Conservation (phyloP, 1,140 invertebrate genomes). For the Macrotrachela quadricornifera region DNA sequence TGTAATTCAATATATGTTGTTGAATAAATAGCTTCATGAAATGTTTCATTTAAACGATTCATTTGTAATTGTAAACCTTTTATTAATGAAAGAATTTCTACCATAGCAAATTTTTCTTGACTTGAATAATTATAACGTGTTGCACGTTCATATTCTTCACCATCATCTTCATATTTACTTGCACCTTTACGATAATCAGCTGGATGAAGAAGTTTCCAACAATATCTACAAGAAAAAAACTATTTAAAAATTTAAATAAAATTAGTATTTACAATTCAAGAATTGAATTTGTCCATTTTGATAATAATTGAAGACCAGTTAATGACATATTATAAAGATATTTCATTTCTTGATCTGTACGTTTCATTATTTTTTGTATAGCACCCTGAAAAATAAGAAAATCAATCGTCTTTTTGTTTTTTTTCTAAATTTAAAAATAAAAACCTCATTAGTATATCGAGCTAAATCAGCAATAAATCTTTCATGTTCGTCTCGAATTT, state of each 20-base stretch:
- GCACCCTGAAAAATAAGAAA: conserved; percentile 16
- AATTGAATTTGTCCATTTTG: conserved; percentile 87
- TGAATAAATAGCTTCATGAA: conserved; percentile 75
- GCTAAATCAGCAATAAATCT: conserved; percentile 90
- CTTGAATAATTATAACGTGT: conserved; percentile 92
- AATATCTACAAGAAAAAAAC: conserved; percentile 38
- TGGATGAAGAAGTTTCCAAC: conserved; percentile 91
- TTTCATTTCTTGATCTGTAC: conserved; percentile 73
- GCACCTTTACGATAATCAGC: conserved; percentile 81
- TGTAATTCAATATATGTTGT: conserved; percentile 91
- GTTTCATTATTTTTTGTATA: conserved; percentile 40
- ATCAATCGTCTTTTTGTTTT: background rate
- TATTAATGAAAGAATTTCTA: conserved; percentile 97
- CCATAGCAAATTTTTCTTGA: conserved; percentile 90
- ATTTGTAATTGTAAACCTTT: conserved; percentile 92
- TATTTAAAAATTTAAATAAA: background rate
- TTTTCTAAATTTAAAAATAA: conserved; percentile 2
- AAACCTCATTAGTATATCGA: conserved; percentile 74
- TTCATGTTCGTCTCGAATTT: conserved; percentile 85
- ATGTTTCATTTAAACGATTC: conserved; percentile 88
- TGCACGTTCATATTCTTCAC: conserved; percentile 95
- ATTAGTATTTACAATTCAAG: conserved; percentile 51
- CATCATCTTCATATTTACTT: conserved; percentile 74
- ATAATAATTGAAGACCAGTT: conserved; percentile 69
- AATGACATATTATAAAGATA: conserved; percentile 74